Conservation (phyloP, 2,888 invertebrate genomes). For the Horisme vitalbata region DNA sequence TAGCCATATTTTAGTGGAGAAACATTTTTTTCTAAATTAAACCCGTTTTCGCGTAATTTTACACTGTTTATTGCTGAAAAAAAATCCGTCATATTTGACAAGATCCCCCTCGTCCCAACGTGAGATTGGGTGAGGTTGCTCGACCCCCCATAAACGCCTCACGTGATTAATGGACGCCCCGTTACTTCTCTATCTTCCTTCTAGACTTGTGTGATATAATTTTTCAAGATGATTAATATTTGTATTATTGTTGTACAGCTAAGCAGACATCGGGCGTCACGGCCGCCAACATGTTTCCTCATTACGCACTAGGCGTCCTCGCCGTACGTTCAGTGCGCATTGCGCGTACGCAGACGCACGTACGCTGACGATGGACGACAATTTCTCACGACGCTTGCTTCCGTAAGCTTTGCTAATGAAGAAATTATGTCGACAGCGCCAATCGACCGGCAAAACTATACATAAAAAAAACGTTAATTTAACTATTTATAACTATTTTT, state of each 20-base stretch:
- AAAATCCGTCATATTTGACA: too few species aligned
- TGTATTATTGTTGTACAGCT: constrained; percentile 27
- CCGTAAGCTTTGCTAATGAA: constrained; percentile 78
- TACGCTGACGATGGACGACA: constrained; percentile 40
- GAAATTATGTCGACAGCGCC: constrained; percentile 64
- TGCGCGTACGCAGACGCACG: constrained; percentile 24
- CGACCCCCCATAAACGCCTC: too few species aligned
- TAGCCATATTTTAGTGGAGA: too few species aligned
- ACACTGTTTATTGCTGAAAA: too few species aligned
- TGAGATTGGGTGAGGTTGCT: too few species aligned
- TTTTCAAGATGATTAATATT: constrained; percentile 5
- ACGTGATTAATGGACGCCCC: too few species aligned
- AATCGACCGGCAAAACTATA: constrained; percentile 46
- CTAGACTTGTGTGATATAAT: too few species aligned
- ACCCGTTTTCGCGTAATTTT: too few species aligned
- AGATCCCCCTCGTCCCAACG: too few species aligned
- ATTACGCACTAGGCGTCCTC: constrained; percentile 47
- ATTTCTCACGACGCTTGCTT: constrained; percentile 77
- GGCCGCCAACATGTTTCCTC: constrained; percentile 75
- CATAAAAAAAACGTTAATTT: constrained; percentile 48
- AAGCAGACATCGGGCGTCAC: constrained; percentile 63
- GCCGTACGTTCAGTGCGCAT: constrained; percentile 40
- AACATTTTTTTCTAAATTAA: too few species aligned
- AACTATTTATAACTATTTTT: constrained; percentile 56
- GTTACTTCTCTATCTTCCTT: too few species aligned